Conservation (phyloP, 2,797 vertebrate genomes). For the Heliangelus exortis region DNA sequence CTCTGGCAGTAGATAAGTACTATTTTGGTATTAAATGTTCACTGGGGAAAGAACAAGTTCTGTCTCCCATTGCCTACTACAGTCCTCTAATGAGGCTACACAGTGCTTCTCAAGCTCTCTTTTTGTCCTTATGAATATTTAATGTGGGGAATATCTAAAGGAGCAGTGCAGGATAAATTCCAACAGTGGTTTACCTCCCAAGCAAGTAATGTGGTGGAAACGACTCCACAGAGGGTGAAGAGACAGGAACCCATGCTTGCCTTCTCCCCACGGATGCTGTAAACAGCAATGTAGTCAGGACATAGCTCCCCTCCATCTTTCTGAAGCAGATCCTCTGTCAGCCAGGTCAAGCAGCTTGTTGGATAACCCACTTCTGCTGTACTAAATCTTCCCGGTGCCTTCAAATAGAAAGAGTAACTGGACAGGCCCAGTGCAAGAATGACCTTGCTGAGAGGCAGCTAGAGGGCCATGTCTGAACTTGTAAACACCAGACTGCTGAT, state of each 20-base stretch:
- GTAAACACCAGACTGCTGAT: too few species aligned
- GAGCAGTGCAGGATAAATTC: neutral
- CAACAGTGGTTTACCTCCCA: neutral
- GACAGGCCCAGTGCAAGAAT: neutral
- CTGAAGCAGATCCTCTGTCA: neutral
- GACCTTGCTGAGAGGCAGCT: too few species aligned
- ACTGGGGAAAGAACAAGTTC: neutral
- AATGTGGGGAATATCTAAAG: neutral
- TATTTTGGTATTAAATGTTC: neutral
- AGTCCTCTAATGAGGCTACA: neutral
- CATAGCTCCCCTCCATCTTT: neutral
- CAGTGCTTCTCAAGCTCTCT: neutral
- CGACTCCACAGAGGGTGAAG: rapidly evolving
- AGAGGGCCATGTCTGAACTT: too few species aligned
- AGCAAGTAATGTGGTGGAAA: neutral
- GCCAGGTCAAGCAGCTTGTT: neutral
- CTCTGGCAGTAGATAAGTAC: neutral
- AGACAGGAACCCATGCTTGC: neutral
- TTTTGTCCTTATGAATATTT: neutral
- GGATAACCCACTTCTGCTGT: neutral
- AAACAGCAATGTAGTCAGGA: neutral
- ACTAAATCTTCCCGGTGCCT: neutral
- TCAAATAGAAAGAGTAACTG: neutral
- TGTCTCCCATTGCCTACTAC: neutral
- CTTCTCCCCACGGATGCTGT: rapidly evolving